A percentile compares a stretch with the other conserved stretches of the same genome.
These are phyloP conservation scores for Araneus ventricosus DNA, from an alignment of 1,140 invertebrate genomes.

Conservation along the genomic window DNA sequence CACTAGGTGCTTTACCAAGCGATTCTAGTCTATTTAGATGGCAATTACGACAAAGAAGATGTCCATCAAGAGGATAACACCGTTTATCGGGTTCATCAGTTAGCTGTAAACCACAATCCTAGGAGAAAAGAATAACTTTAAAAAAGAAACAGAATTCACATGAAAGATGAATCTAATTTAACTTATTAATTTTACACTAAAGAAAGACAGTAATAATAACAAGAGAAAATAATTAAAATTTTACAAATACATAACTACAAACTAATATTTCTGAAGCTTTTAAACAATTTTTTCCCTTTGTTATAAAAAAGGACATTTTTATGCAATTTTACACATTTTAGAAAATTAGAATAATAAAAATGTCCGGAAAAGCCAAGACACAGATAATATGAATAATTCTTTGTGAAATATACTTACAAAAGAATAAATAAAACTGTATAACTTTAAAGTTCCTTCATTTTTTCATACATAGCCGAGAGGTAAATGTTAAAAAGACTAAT, in stretches of 20 bases:
- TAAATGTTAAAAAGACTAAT: too few relatives aligned
- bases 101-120: slow-evolving; percentile 96
- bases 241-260: background rate
- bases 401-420: too few relatives aligned
- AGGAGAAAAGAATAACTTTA: slow-evolving; percentile 74
- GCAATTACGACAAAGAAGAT: slow-evolving; percentile 93
- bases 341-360: too few relatives aligned
- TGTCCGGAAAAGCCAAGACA: too few relatives aligned
- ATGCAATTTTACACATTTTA: too few relatives aligned
- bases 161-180: background rate
- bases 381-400: too few relatives aligned
- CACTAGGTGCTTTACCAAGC: slow-evolving; percentile 59
- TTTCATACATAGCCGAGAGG: too few relatives aligned
- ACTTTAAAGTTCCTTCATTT: too few relatives aligned
- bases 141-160: background rate
- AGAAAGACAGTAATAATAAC: background rate
- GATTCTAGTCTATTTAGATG: slow-evolving; percentile 84
- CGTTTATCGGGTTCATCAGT: slow-evolving; percentile 98
- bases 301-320: too few relatives aligned
- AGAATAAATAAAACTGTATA: too few relatives aligned
- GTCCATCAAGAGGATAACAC: slow-evolving; percentile 95
- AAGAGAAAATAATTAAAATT: background rate
- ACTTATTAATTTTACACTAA: background rate
- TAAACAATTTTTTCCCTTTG: background rate
- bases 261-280: background rate